A percentile compares a stretch with the other conserved stretches of the same genome.
These are phyloP conservation scores for Drosophila siamana DNA, from an alignment of 2,888 invertebrate species.

Conservation along the genomic window DNA sequence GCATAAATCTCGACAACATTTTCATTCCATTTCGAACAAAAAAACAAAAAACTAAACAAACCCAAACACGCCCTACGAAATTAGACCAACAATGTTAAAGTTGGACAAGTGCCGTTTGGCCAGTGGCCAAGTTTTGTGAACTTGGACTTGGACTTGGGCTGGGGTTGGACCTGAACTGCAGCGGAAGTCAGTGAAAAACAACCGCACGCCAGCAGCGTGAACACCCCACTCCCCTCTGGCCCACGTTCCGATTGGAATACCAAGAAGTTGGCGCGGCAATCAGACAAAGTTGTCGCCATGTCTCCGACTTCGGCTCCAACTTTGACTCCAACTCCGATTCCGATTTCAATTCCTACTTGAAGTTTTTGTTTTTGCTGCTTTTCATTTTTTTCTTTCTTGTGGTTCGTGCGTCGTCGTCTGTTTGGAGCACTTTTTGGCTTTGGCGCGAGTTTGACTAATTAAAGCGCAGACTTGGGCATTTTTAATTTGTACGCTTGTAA, in stretches of 20 bases:
- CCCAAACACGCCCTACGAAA: slow-evolving; percentile 47
- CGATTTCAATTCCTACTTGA: slow-evolving; percentile 44
- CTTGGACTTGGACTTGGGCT: slow-evolving; percentile 31
- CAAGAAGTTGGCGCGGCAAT: slow-evolving; percentile 66
- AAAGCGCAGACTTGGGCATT: slow-evolving; percentile 80
- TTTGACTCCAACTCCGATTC: slow-evolving; percentile 30
- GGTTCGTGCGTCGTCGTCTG: slow-evolving; percentile 60
- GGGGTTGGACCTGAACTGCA: slow-evolving; percentile 51
- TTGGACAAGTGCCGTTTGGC: slow-evolving; percentile 69
- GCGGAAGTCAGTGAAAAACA: slow-evolving; percentile 62
- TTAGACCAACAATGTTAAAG: slow-evolving; percentile 62
- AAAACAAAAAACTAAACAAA: slow-evolving; percentile 10
- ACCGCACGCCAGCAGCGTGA: slow-evolving; percentile 53
- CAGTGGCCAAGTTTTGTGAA: slow-evolving; percentile 45
- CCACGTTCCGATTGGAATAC: slow-evolving; percentile 46
- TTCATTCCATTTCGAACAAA: slow-evolving; percentile 53
- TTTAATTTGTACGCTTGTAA: slow-evolving; percentile 83
- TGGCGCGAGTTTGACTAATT: slow-evolving; percentile 83
- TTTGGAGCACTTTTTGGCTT: slow-evolving; percentile 47
- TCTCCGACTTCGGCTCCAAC: slow-evolving; percentile 35
- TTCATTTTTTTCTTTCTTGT: slow-evolving; percentile 39
- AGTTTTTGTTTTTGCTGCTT: slow-evolving; percentile 21
- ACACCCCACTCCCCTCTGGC: not conserved
- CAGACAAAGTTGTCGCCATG: slow-evolving; percentile 71
- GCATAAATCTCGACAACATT: slow-evolving; percentile 66